Conservation (phyloP, 2,888 invertebrate genomes). For the Chaetoderma sp. region DNA sequence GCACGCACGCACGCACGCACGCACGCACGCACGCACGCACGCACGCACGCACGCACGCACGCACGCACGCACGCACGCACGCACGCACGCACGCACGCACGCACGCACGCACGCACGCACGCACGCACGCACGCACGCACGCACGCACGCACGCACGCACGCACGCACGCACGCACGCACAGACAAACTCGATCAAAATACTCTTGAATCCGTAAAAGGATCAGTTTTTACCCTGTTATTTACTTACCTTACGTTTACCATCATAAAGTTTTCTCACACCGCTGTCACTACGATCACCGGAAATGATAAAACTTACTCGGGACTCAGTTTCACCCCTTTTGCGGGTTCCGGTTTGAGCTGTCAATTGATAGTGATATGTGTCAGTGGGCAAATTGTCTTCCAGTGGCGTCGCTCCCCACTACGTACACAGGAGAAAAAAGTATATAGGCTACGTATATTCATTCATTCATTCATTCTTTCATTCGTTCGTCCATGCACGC, state of each 20-base stretch:
- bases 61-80: too few species aligned
- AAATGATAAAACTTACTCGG: conserved; percentile 63
- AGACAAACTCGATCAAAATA: too few species aligned
- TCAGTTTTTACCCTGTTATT: too few species aligned
- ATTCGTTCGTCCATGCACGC: neutral
- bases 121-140: too few species aligned
- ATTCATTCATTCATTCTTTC: neutral
- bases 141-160: too few species aligned
- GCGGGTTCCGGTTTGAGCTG: conserved; percentile 68
- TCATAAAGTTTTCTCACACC: conserved; percentile 65
- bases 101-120: too few species aligned
- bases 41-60: too few species aligned
- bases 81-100: too few species aligned
- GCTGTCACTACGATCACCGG: conserved; percentile 65
- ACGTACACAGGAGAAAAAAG: conserved; percentile 13
- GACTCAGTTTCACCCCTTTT: conserved; percentile 62
- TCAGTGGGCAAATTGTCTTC: conserved; percentile 70
- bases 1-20: too few species aligned
- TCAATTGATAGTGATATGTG: conserved; percentile 70
- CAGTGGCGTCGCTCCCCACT: conserved; percentile 70
- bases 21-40: too few species aligned
- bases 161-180: too few species aligned
- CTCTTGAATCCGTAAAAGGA: too few species aligned
- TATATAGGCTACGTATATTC: neutral
- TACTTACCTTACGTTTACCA: conserved; percentile 64